Base-by-base conservation (phyloP, 2,888 invertebrate genomes). In the Synanthedon vespiformis region DNA sequence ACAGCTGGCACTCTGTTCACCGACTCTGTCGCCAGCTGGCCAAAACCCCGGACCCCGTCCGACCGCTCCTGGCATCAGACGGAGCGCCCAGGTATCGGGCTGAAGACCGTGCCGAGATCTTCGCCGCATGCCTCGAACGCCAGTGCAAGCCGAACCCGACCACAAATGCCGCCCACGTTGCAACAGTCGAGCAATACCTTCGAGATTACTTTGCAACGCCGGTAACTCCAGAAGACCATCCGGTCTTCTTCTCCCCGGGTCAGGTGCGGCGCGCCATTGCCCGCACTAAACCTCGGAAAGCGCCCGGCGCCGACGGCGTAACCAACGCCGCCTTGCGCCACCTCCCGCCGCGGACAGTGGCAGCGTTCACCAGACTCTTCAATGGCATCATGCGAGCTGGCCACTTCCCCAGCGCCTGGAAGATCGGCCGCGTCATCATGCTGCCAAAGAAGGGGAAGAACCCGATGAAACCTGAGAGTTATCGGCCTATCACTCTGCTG, bases 391-490 rank as follows among this genome's bases (percentile, higher is more conserved):
- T 18, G 18, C 18, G 18, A 2, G 3, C 18, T 18, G 18, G 18
- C 18, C 18, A 22, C 22, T 22, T 22, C 22, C 22, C 22, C 4
- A 22, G 22, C 22, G 22, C 1, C 22, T 22, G 22, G 22, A 22
- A 22, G 22, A 22, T 22, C 1, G 22, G 22, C 22, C 22, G 22
- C 4, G 22, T 22, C 1, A 22, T 22, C 22, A 22, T 22, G 44
- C 0, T 49, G 0, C 10, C 50, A 2, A 54, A 53, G 12, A 51
- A 41, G 12, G 22, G 48, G 2, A 62, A 59, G n/a, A 59, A 61
- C 13, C 57, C 63, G 0, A 11, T 41, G 11, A 52, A 48, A 11
- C 56, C 61, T 0, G 54, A 40, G 1, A 57, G 56, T 48, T 60
- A 61, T 51, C 53, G 60, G 0, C 61, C 60, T 0, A 34, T 34